These are phyloP conservation scores for Terebella lapidaria DNA, from an alignment of 2,888 invertebrate genomes.

Conservation along the genomic window DNA sequence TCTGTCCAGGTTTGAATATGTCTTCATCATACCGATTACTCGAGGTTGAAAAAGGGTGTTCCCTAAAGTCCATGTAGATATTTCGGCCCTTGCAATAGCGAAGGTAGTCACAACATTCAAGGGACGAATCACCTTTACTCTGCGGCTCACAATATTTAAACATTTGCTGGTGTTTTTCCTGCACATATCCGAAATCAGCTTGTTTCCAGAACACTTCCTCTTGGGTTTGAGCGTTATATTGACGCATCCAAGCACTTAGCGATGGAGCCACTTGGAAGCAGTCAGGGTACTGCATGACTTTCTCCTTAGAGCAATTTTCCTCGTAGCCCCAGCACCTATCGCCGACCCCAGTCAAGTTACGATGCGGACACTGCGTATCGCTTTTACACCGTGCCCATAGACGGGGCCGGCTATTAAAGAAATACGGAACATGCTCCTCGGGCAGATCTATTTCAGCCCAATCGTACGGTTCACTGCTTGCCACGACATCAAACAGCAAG, in stretches of 20 bases:
- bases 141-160: conserved; percentile 59
- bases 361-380: neutral
- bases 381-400: neutral
- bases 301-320: neutral
- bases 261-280: neutral
- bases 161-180: conserved; percentile 58
- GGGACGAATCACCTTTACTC: conserved; percentile 29
- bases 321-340: neutral
- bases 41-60: neutral
- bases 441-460: too few relatives aligned
- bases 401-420: neutral
- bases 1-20: conserved; percentile 77
- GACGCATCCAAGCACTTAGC: neutral
- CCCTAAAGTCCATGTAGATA: conserved; percentile 76
- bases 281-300: neutral
- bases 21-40: conserved; percentile 75
- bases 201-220: conserved; percentile 70
- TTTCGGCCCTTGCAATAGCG: conserved; percentile 74
- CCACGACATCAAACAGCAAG: too few relatives aligned
- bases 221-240: neutral
- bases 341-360: too few relatives aligned
- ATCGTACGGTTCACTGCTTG: too few relatives aligned
- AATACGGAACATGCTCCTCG: neutral
- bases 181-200: conserved; percentile 83
- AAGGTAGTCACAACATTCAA: conserved; percentile 7